These are phyloP conservation scores for Troides oblongomaculatus DNA, from an alignment of 2,888 invertebrate species.

Conservation along the genomic window DNA sequence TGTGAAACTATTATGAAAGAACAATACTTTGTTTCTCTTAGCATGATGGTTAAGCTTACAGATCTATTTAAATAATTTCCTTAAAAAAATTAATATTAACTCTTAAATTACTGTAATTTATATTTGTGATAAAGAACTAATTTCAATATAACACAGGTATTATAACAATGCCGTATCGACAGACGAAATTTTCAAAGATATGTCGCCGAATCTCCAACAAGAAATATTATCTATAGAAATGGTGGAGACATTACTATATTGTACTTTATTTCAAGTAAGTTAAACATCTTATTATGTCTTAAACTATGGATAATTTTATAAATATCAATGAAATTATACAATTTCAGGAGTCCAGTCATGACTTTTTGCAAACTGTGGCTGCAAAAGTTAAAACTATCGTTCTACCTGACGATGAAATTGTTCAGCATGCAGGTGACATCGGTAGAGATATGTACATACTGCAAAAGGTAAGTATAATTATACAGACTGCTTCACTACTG, in stretches of 20 bases:
- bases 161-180: slow-evolving; percentile 66
- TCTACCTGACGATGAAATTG: slow-evolving; percentile 69
- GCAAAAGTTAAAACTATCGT: slow-evolving; percentile 63
- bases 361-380: slow-evolving; percentile 71
- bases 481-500: no score
- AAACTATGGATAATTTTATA: neutral
- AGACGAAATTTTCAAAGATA: slow-evolving; percentile 62
- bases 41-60: no score
- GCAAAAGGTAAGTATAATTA: slow-evolving; percentile 50
- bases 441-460: slow-evolving; percentile 74
- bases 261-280: slow-evolving; percentile 67
- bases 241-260: slow-evolving; percentile 59
- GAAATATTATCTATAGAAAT: slow-evolving; percentile 68
- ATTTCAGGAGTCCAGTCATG: slow-evolving; percentile 58
- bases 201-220: slow-evolving; percentile 67
- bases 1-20: no score
- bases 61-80: no score
- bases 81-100: no score
- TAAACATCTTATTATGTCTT: neutral
- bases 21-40: no score
- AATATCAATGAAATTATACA: neutral
- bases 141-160: slow-evolving; percentile 49
- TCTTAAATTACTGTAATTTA: no score
- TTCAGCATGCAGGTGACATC: slow-evolving; percentile 72
- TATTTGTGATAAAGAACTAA: no score